Evolutionary conservation across 1,140 invertebrate species (phyloP), one percentile per base, ranked within the genome.

Genomic region (Drosophila busckii): DNA sequence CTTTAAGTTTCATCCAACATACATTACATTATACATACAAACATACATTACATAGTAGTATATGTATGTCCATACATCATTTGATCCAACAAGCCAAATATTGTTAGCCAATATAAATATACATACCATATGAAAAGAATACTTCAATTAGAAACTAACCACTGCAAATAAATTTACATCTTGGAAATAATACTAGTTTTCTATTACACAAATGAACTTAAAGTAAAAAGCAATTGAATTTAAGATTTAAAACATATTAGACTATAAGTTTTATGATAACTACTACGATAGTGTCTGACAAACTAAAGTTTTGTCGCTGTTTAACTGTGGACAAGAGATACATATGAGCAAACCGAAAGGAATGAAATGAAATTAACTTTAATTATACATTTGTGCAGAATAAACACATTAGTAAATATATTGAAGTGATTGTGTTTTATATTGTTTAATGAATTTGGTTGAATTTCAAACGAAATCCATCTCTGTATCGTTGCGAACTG

Each of bases 351-450:
- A 71, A 22, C 6, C 25, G 37, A 56, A 42, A 42, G 10, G 8
- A 8, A 45, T n/a, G n/a, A 26, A 12, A 60, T 31, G 38, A 65
- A 52, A 62, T 54, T 25, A 73, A 73, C 13, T 69, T 80, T 50
- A 82, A 73, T 73, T 80, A 80, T 80, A 80, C 73, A 80, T 78
- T 73, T 80, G 73, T 78, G 68, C 65, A 80, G n/a, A 82, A 80
- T 80, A 80, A 80, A 80, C 41, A 65, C 69, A 68, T 61, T 82
- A 80, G 73, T 59, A 69, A 73, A 78, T 71, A 80, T 22, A 32
- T 25, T 38, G n/a, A n/a, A n/a, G n/a, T n/a, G n/a, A n/a, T n/a
- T n/a, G n/a, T n/a, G n/a, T n/a, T 15, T 42, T 35, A 19, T 7
- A 20, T 15, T 4, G 41, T 46, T 38, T 45, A 38, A 22, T 4